These are phyloP conservation scores for Ennomos fuscantarius DNA, from an alignment of 2,888 invertebrate species.

Conservation along the genomic window DNA sequence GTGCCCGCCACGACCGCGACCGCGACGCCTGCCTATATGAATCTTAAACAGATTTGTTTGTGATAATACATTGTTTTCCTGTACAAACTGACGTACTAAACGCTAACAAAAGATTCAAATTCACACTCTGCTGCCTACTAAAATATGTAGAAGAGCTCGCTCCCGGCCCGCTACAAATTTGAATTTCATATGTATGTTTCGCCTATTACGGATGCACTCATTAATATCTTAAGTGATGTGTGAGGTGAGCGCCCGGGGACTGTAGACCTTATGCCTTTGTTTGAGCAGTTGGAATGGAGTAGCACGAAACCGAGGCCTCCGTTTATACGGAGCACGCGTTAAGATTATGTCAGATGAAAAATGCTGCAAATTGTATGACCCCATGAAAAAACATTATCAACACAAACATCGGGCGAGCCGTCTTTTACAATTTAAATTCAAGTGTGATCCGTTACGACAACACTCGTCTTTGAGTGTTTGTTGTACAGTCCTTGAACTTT, in stretches of 20 bases:
- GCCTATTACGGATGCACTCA: conserved; percentile 84
- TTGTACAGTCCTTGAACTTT: conserved; percentile 36
- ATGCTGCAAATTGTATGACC: conserved; percentile 82
- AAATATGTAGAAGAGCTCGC: conserved; percentile 83
- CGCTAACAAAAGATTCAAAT: conserved; percentile 84
- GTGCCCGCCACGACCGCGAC: conserved; percentile 5
- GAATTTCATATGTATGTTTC: conserved; percentile 85
- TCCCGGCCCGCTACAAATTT: conserved; percentile 82
- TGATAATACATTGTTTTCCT: conserved; percentile 69
- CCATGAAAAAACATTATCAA: conserved; percentile 82
- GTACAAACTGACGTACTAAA: conserved; percentile 72
- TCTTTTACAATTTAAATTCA: conserved; percentile 80
- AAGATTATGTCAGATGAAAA: conserved; percentile 81
- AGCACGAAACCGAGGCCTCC: conserved; percentile 46
- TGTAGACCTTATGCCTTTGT: conserved; percentile 56
- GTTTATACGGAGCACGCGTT: conserved; percentile 72
- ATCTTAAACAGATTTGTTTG: conserved; percentile 46
- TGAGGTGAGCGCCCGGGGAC: conserved; percentile 56
- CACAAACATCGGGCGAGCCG: conserved; percentile 63
- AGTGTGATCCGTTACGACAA: conserved; percentile 31
- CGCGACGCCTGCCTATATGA: conserved; percentile 23
- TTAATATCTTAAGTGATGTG: conserved; percentile 85
- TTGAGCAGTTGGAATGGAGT: conserved; percentile 43
- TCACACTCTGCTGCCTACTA: conserved; percentile 84
- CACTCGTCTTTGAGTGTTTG: conserved; percentile 37